phyloP scores from a whole-genome alignment of 2,113 vertebrate genomes.

The Cyanoramphus novaezelandiae region DNA sequence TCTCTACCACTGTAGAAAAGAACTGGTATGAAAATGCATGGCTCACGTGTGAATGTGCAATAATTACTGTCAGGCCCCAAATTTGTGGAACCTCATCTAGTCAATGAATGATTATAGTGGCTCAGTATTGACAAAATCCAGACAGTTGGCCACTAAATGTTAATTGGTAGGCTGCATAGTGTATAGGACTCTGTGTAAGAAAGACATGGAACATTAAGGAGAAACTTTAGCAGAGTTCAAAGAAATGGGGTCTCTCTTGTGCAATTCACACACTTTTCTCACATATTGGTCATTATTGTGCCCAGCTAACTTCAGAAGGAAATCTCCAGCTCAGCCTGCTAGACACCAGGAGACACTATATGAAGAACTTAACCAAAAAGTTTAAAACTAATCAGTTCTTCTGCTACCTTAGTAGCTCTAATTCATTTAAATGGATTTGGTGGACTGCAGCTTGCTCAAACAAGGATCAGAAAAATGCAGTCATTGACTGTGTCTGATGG shows the following conservation, averaged over 20 bases:
- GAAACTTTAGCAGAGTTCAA: not conserved
- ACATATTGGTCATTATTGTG: not conserved
- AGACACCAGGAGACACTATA: conserved; percentile 1
- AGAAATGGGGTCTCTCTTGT: not conserved
- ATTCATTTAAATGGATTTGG: conserved; percentile 54
- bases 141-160: not conserved
- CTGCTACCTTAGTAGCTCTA: conserved; percentile 46
- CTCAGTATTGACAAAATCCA: not conserved
- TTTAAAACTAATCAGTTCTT: conserved; percentile 64
- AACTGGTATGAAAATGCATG: not conserved
- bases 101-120: not conserved
- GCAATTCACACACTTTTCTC: not conserved
- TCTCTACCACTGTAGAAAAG: not conserved
- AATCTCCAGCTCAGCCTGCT: not conserved
- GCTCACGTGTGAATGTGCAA: not conserved
- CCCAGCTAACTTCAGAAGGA: not conserved
- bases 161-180: not conserved
- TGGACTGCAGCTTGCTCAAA: not conserved
- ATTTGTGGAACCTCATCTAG: not conserved
- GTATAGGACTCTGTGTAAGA: not conserved
- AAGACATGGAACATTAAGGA: not conserved
- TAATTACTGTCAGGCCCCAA: not conserved
- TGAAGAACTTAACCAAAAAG: conserved; percentile 4
- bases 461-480: not conserved
- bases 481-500: not conserved